These are phyloP conservation scores for Bombyx mori DNA, from an alignment of 1,140 invertebrate genomes.

Conservation along the genomic window ASM3026992v2 NC_085121.1:2395501-2396000, in stretches of 20 bases:
- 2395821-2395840: slow-evolving; percentile 47
- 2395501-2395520: too few species aligned
- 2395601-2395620: too few species aligned
- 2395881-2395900: slow-evolving; percentile 28
- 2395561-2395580: too few species aligned
- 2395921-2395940: slow-evolving; percentile 32
- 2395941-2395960: slow-evolving; percentile 31
- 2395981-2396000: slow-evolving; percentile 23
- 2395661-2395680: slow-evolving; percentile 31
- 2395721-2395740: slow-evolving; percentile 30
- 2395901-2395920: slow-evolving; percentile 30
- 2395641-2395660: slow-evolving; percentile 24
- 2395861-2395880: slow-evolving; percentile 35
- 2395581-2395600: too few species aligned
- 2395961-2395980: slow-evolving; percentile 20
- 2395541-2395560: too few species aligned
- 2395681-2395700: slow-evolving; percentile 34
- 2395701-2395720: slow-evolving; percentile 52
- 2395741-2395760: slow-evolving; percentile 25
- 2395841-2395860: slow-evolving; percentile 52
- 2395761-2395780: slow-evolving; percentile 56
- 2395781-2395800: slow-evolving; percentile 56
- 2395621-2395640: too few species aligned
- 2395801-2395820: slow-evolving; percentile 65
- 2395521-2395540: too few species aligned